Base-by-base conservation (phyloP, 2,113 vertebrate species). In the Crotophaga sulcirostris region DNA sequence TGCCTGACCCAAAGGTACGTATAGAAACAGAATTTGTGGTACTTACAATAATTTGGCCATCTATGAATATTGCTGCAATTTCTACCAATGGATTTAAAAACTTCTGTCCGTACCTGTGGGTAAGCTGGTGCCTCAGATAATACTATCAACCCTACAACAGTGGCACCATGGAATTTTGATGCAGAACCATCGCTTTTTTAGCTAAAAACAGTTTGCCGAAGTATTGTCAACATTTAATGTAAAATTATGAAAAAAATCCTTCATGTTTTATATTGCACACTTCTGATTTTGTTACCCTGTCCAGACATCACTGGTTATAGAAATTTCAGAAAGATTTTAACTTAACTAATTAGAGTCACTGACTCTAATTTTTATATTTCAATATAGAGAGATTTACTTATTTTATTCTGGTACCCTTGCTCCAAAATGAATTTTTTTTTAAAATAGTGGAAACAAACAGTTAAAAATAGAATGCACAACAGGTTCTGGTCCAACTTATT, bases 401-500 rank as follows among this genome's bases (percentile, higher is more conserved):
- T 84, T 76, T 91, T 80, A 31, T 76, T 91, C 87, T 78, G 59
- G 15, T 74, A 33, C 18, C 23, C 34, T 82, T 58, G 13, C 25
- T 89, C 28, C 16, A 33, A 54, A 72, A 63, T 56, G 2, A 28
- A 62, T 87, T 54, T 51, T 47, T 23, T 47, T 51, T 54, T 28
- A 28, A 80, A 94, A 52, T 10, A 33, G 54, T 82, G 96, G 90
- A 97, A 94, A 91, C 82, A 95, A 96, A 94, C 51, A 82, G 94
- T 98, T 97, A 96, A 98, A 98, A 96, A 96, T 89, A 69, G 19
- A 49, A 68, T 54, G 52, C 56, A 88, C 86, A 96, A 92, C 89
- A 97, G 97, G 96, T 97, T 97, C 96, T 88, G 69, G 47, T 89
- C 76, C 24, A 63, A 88, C 90, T 96, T 93, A 94, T 97, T 98